phyloP scores from a whole-genome alignment of 37 sponge, comb jelly and placozoan genomes.

The Halichondria panicea region DNA sequence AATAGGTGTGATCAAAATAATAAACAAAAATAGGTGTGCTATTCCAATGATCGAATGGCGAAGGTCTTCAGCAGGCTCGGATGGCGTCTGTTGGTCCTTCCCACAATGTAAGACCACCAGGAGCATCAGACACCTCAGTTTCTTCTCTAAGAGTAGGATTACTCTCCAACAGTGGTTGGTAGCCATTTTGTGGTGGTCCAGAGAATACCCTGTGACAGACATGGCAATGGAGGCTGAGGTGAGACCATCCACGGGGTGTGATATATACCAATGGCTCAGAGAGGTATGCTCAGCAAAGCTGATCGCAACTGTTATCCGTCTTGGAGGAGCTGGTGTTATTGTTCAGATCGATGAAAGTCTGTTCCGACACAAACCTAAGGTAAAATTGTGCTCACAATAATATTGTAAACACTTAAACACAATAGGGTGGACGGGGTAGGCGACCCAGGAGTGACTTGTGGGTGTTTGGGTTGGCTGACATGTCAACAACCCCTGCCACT shows the following conservation, averaged over 20 bases:
- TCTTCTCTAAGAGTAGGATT: conserved; percentile 37
- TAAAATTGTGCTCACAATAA: neutral
- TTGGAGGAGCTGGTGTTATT: conserved; percentile 29
- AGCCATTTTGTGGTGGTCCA: conserved; percentile 10
- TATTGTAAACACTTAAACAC: neutral
- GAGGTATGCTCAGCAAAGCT: conserved; percentile 50
- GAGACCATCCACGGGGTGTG: neutral
- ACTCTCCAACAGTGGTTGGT: conserved; percentile 52
- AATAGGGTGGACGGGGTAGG: conserved; percentile 52
- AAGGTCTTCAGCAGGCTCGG: too few species aligned
- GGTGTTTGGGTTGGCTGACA: conserved; percentile 80
- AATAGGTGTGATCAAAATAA: too few species aligned
- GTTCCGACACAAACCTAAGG: conserved; percentile 58
- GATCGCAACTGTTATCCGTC: conserved; percentile 1
- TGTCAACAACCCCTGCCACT: conserved; percentile 13
- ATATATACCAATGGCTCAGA: conserved; percentile 46
- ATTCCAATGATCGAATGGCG: too few species aligned
- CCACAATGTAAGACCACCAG: too few species aligned
- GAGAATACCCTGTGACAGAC: conserved; percentile 23
- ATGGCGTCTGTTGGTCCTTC: too few species aligned
- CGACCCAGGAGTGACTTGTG: conserved; percentile 36
- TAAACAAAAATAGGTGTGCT: too few species aligned
- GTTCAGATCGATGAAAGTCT: conserved; percentile 59
- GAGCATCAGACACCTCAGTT: conserved; percentile 31
- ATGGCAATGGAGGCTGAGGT: conserved; percentile 17